Evolutionary conservation across 2,888 invertebrate genomes (phyloP), one percentile per base, ranked within the genome.

Genomic region (Petrolisthes cinctipes): DNA sequence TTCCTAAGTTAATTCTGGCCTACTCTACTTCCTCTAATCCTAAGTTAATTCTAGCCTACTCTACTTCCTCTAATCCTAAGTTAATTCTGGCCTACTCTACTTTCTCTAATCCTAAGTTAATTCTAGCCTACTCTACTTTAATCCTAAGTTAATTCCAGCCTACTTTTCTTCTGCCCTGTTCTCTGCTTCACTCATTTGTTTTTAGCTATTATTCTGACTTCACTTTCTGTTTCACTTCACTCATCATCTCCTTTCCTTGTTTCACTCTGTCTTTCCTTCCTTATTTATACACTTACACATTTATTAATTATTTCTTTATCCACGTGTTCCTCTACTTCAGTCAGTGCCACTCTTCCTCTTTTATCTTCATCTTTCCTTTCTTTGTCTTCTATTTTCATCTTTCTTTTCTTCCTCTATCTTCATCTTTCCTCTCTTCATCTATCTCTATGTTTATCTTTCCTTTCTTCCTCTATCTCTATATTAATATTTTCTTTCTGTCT

Each of bases 221-320:
- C 14, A 20, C 17, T 71, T 71, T 71, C 14, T 6, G 71, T 1
- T 23, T 17, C 20, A 20, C 71, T 71, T 71, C 71, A 20, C 71
- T 71, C 71, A 20, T 7, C 23, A 6, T 71, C 14, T 66, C 17
- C 17, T 11, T 37, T n/a, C n/a, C n/a, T n/a, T n/a, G n/a, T n/a
- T n/a, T 71, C 17, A n/a, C 71, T 71, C 71, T 71, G 71, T 71
- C 71, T 71, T 20, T 71, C 71, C 23, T 71, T 71, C 71, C 2
- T 20, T n/a, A 23, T 23, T 75, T 11, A 9, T 20, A 9, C 20
- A 4, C 75, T 0, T 51, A 4, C 75, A 37, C 23, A 7, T 17
- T 51, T 5, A 9, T 23, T n/a, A 37, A 4, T n/a, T 75, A 23
- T 23, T 51, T 23, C 23, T 23, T 54, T 17, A 6, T 78, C 53